A percentile compares a stretch with the other conserved stretches of the same genome.
Conservation (phyloP, 2,797 vertebrate species). For the Pantherophis alleghaniensis region DNA sequence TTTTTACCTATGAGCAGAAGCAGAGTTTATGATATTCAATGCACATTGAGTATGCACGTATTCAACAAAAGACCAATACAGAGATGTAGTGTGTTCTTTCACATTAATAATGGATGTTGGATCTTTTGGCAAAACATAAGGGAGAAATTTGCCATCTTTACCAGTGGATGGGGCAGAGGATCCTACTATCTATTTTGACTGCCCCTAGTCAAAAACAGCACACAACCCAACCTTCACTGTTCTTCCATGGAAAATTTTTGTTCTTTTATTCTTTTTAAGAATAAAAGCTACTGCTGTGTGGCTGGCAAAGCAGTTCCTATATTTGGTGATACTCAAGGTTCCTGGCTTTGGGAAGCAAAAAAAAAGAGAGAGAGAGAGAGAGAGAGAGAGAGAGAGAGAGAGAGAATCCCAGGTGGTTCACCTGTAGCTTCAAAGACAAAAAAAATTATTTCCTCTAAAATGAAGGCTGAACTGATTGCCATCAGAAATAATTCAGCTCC, state of each 20-base stretch:
- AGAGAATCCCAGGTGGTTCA: neutral
- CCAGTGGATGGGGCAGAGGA: neutral
- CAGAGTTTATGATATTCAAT: conserved; percentile 24
- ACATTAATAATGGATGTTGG: neutral
- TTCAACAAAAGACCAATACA: neutral
- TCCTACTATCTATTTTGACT: neutral
- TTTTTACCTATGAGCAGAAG: conserved; percentile 72
- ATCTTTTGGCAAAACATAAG: neutral
- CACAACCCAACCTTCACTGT: neutral
- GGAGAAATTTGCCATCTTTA: neutral
- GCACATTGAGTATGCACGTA: neutral
- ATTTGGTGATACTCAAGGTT: neutral
- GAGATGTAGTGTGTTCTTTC: neutral
- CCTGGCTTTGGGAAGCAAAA: neutral
- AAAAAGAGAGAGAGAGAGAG: too few relatives aligned
- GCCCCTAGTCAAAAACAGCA: neutral
- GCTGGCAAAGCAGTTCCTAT: neutral
- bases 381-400: neutral
- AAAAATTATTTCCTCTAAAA: neutral
- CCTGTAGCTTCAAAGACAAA: neutral
- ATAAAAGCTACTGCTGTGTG: neutral
- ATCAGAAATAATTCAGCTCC: neutral
- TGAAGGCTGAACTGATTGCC: neutral
- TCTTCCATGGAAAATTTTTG: neutral
- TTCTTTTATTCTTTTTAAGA: neutral